Evolutionary conservation across 2,888 invertebrate genomes (phyloP).

Genomic region (Phalera bucephala): DNA sequence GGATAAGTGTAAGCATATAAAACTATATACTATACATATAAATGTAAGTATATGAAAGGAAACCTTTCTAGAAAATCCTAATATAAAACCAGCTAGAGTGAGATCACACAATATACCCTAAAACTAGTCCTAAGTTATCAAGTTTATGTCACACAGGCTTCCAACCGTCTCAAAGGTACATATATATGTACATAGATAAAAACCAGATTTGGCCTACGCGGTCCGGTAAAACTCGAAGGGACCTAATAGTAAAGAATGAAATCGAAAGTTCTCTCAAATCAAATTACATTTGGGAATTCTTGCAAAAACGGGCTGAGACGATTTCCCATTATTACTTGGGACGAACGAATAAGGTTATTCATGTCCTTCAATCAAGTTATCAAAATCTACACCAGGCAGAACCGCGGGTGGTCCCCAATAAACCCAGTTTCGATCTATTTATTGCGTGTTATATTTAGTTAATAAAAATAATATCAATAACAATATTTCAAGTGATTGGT

Average conservation of each 20-base stretch:
- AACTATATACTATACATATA: no score
- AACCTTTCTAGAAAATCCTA: background rate
- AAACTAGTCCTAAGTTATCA: background rate
- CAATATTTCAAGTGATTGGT: conserved; percentile 44
- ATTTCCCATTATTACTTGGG: conserved; percentile 6
- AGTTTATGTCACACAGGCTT: background rate
- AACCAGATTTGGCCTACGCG: background rate
- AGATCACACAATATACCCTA: background rate
- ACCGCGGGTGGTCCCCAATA: conserved; percentile 17
- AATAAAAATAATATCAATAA: conserved; percentile 38
- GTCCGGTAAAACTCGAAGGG: background rate
- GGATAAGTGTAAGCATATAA: no score
- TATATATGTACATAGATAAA: background rate
- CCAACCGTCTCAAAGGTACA: background rate
- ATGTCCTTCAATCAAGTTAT: conserved; percentile 7
- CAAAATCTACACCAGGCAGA: conserved; percentile 16
- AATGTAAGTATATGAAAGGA: no score
- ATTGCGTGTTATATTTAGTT: conserved; percentile 27
- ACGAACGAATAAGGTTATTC: conserved; percentile 3
- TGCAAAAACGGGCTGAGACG: conserved; percentile 1
- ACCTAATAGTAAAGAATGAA: background rate
- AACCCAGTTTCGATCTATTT: conserved; percentile 28
- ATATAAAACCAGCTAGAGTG: background rate
- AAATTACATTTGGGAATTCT: conserved; percentile 2
- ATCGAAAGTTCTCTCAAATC: background rate